Percentiles rank a stretch among this genome's conserved stretches.
These are phyloP conservation scores for Cantharis flavilabris DNA, from an alignment of 2,888 invertebrate genomes.

Conservation along the genomic window DNA sequence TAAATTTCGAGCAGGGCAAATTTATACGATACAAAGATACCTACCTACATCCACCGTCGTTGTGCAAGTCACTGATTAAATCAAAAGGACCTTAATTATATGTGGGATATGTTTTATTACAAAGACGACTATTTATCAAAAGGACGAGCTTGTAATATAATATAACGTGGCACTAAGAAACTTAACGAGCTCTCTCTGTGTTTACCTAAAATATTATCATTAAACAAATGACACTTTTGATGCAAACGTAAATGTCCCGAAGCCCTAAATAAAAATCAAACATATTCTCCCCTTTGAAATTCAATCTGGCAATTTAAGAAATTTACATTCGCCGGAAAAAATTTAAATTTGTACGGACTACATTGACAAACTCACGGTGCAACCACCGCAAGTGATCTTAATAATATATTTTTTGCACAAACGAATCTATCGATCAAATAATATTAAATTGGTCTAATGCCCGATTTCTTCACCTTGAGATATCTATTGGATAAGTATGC, in stretches of 20 bases:
- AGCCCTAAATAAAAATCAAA: not conserved
- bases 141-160: conserved; percentile 15
- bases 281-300: not conserved
- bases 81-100: conserved; percentile 34
- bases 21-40: conserved; percentile 13
- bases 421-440: too few species aligned
- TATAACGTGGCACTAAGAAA: conserved; percentile 3
- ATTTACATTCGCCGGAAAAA: not conserved
- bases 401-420: too few species aligned
- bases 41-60: not conserved
- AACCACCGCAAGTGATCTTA: too few species aligned
- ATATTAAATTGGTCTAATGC: too few species aligned
- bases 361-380: not conserved
- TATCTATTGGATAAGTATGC: too few species aligned
- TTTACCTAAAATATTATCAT: conserved; percentile 1
- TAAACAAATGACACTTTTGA: not conserved
- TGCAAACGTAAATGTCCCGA: not conserved
- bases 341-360: not conserved
- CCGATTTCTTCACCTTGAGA: too few species aligned
- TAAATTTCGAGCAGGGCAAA: not conserved
- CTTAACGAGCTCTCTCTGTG: not conserved
- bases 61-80: conserved; percentile 25
- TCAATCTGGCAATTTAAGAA: not conserved
- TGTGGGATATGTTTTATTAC: conserved; percentile 32
- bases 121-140: conserved; percentile 16